Conservation (phyloP, 2,797 vertebrate species). For the Adrianichthys oophorus region DNA sequence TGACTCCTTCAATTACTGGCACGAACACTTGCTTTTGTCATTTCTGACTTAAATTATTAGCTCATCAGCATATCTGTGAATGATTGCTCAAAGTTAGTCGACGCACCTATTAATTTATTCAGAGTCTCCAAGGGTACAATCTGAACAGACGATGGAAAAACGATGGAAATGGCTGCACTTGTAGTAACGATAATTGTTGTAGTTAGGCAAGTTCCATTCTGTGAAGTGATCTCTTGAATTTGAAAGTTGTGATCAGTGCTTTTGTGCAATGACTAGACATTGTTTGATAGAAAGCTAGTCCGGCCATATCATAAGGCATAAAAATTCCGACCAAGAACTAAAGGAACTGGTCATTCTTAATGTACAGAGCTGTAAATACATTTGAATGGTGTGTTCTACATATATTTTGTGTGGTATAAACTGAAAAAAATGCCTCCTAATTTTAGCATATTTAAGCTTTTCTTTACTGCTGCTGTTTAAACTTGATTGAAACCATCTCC, state of each 20-base stretch:
- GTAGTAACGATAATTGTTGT: conserved; percentile 65
- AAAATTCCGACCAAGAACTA: conserved; percentile 68
- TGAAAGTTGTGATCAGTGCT: conserved; percentile 79
- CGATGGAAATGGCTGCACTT: conserved; percentile 58
- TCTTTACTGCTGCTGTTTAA: conserved; percentile 75
- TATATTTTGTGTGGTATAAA: conserved; percentile 76
- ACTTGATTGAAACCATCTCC: conserved; percentile 70
- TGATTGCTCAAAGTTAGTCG: conserved; percentile 64
- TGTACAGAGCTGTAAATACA: conserved; percentile 85
- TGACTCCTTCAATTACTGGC: conserved; percentile 68
- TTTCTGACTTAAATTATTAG: conserved; percentile 77
- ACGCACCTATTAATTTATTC: conserved; percentile 68
- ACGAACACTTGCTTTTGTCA: conserved; percentile 69
- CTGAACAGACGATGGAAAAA: conserved; percentile 50
- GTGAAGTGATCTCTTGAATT: conserved; percentile 78
- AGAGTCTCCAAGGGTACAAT: conserved; percentile 44
- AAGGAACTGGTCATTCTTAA: conserved; percentile 71
- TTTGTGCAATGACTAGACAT: conserved; percentile 78
- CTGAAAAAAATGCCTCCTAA: conserved; percentile 74
- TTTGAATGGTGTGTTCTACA: conserved; percentile 81
- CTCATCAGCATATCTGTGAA: conserved; percentile 80
- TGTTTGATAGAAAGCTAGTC: conserved; percentile 61
- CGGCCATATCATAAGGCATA: conserved; percentile 58
- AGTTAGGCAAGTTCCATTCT: conserved; percentile 74
- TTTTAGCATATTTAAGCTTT: conserved; percentile 74